Evolutionary conservation across 2,797 vertebrate genomes (phyloP).

Genomic region (Chiroxiphia lanceolata): DNA sequence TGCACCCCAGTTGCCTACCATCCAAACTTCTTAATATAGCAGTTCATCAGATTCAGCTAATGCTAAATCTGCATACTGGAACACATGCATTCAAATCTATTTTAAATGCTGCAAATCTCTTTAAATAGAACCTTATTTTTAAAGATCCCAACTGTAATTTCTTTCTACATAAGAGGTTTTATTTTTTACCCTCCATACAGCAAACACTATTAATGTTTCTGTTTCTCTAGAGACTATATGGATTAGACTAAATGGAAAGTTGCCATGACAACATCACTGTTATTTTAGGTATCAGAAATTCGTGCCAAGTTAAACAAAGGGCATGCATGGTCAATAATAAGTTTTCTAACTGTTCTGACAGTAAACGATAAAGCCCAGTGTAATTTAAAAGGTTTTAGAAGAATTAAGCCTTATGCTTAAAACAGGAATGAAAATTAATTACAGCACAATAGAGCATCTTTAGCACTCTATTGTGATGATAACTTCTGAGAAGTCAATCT

Average conservation of each 20-base stretch:
- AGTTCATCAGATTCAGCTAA: slow-evolving; percentile 3
- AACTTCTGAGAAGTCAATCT: not conserved
- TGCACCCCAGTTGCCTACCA: not conserved
- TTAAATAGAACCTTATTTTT: slow-evolving; percentile 68
- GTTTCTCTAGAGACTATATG: slow-evolving; percentile 74
- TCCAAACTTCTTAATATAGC: slow-evolving; percentile 24
- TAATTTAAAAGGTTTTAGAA: slow-evolving; percentile 39
- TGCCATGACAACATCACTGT: slow-evolving; percentile 78
- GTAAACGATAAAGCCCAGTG: slow-evolving; percentile 47
- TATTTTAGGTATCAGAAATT: slow-evolving; percentile 78
- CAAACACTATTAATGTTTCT: slow-evolving; percentile 78
- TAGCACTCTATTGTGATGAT: not conserved
- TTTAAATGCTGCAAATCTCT: slow-evolving; percentile 58
- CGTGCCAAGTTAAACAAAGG: slow-evolving; percentile 71
- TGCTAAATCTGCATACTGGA: slow-evolving; percentile 27
- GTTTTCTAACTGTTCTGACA: slow-evolving; percentile 56
- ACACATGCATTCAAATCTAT: slow-evolving; percentile 45
- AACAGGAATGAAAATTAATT: slow-evolving; percentile 47
- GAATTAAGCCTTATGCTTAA: slow-evolving; percentile 22
- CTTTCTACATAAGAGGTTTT: slow-evolving; percentile 64
- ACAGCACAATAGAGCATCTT: not conserved
- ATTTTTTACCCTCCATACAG: slow-evolving; percentile 72
- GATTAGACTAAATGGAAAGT: slow-evolving; percentile 76
- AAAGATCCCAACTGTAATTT: slow-evolving; percentile 45
- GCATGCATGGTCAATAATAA: slow-evolving; percentile 53